Base-by-base conservation (phyloP, 2,888 invertebrate species). In the Odontothrips loti region DNA sequence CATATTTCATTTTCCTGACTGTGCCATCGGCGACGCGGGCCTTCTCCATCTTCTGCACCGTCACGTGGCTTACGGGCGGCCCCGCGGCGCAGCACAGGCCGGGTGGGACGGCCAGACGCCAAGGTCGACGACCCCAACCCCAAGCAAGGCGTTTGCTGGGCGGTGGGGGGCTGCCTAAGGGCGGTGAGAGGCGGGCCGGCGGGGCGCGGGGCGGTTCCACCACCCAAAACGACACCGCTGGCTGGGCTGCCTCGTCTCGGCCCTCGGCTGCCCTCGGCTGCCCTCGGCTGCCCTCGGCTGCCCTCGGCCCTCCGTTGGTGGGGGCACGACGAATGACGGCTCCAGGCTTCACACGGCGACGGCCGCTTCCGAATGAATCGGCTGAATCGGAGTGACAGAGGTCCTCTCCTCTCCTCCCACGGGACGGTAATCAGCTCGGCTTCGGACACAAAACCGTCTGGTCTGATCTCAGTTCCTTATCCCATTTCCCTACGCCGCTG, bases 21-120 rank as follows among this genome's bases (percentile, higher is more conserved):
- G 34, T 43, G 3, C 34, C 34, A 6, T 43, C 34, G 34, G 34
- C 34, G 34, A 43, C 34, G 34, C 34, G 34, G 34, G 34, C 6
- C 3, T 43, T 6, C 34, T 43, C n/a, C n/a, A n/a, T n/a, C 3
- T 43, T 6, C 34, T 6, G 34, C 34, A 43, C 34, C 34, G 34
- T 43, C 34, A 43, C 34, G 34, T 6, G 3, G 34, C 34, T 43
- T 43, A 43, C 34, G 34, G 34, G 34, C 34, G 34, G 85, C 84
- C 85, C 84, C 85, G 85, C 85, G 84, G 58, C 58, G 58, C 58
- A 15, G 20, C 58, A 15, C 0, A 15, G 20, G 20, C 20, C 58
- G 58, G 4, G 15, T 20, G 20, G 58, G 15, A 9, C 58, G 58
- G 58, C 58, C 58, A 58, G 58, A 58, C 58, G 58, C 58, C 58